Conservation (phyloP, 53 echinoderm and acorn worm species). For the Antedon mediterranea region DNA sequence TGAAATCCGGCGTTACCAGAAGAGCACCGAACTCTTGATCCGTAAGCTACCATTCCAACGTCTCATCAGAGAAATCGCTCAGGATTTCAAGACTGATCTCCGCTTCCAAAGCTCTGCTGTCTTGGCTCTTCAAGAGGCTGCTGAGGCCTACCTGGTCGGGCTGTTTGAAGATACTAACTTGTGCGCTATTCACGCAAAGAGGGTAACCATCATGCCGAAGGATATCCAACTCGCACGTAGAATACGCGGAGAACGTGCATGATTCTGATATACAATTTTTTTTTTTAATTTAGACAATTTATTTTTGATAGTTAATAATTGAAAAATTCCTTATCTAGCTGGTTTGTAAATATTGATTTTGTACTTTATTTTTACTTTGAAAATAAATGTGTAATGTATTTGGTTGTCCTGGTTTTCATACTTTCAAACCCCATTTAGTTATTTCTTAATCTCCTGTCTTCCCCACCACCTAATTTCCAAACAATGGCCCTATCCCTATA, state of each 20-base stretch:
- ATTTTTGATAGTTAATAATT: no score
- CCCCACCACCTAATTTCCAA: no score
- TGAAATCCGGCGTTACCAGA: slow-evolving; percentile 42
- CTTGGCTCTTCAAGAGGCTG: slow-evolving; percentile 40
- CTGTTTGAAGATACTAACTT: slow-evolving; percentile 54
- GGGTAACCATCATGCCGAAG: slow-evolving; percentile 58
- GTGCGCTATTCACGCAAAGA: slow-evolving; percentile 52
- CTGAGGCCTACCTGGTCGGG: slow-evolving; percentile 49
- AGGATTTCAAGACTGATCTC: slow-evolving; percentile 55
- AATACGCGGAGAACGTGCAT: slow-evolving; percentile 47
- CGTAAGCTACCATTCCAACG: slow-evolving; percentile 59
- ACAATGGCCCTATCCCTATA: no score
- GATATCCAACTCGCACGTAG: slow-evolving; percentile 49
- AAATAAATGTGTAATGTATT: no score
- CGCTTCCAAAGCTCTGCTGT: slow-evolving; percentile 58
- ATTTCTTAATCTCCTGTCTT: no score
- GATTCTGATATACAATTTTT: not conserved
- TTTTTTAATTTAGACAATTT: not conserved
- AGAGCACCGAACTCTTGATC: slow-evolving; percentile 46
- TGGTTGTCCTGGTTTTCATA: no score
- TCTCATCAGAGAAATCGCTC: slow-evolving; percentile 49
- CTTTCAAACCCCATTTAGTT: no score
- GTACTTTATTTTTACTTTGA: no score
- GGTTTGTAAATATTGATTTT: no score
- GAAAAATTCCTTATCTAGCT: no score